Conservation (phyloP, 2,888 invertebrate species). For the Carabus problematicus region DNA sequence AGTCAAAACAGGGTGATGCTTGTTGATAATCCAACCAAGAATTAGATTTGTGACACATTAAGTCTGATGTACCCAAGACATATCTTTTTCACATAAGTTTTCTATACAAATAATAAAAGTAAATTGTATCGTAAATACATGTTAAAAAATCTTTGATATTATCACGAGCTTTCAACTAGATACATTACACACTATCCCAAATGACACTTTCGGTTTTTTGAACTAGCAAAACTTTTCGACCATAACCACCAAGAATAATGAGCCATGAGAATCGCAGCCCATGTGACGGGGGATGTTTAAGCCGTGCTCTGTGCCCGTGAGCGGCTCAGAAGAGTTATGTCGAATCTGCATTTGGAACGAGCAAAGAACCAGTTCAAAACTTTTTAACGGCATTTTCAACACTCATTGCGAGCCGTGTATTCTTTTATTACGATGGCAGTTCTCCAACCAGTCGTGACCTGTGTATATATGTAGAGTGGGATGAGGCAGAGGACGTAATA, state of each 20-base stretch:
- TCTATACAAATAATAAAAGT: too few species aligned
- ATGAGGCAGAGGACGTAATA: constrained; percentile 10
- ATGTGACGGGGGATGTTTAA: not conserved
- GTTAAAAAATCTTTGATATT: too few species aligned
- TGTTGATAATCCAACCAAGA: too few species aligned
- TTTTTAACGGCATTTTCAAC: constrained; percentile 41
- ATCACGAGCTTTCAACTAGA: too few species aligned
- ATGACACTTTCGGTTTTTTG: too few species aligned
- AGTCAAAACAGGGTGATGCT: too few species aligned
- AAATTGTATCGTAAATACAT: too few species aligned
- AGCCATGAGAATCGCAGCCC: not conserved
- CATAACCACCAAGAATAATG: not conserved
- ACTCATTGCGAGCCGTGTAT: constrained; percentile 41
- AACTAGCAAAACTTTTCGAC: too few species aligned
- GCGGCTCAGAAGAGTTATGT: constrained; percentile 4
- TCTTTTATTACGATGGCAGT: constrained; percentile 41
- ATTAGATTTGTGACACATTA: too few species aligned
- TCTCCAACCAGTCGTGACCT: constrained; percentile 21
- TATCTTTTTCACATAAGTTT: too few species aligned
- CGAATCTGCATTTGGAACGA: constrained; percentile 39
- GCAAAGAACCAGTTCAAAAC: constrained; percentile 32
- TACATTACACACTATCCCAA: too few species aligned
- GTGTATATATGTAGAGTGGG: not conserved
- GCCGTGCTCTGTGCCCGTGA: not conserved
- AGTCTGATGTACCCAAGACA: too few species aligned